Evolutionary conservation across 92 coral and sea anemone species (phyloP).

Genomic region (Parazoanthus atlanticus): DNA sequence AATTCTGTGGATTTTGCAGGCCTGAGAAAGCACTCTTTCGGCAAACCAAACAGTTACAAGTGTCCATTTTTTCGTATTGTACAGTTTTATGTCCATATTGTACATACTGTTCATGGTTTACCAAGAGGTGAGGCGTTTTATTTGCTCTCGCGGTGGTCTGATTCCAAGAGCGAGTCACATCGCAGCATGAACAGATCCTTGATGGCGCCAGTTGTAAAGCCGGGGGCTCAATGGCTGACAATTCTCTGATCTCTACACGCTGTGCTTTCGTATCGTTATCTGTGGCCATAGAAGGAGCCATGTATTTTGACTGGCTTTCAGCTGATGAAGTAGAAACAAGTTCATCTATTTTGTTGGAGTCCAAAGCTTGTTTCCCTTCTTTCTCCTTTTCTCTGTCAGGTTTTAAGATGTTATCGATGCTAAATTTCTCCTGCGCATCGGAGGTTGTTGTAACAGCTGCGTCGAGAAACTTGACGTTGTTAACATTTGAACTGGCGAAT

Average conservation of each 20-base stretch:
- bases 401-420: slow-evolving; percentile 44
- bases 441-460: not conserved
- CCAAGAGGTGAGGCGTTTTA: not conserved
- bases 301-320: not conserved
- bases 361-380: not conserved
- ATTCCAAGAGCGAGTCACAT: not conserved
- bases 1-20: slow-evolving; percentile 26
- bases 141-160: not conserved
- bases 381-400: not conserved
- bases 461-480: not conserved
- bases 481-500: not conserved
- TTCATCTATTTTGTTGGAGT: not conserved
- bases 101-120: not conserved
- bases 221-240: not conserved
- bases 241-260: slow-evolving; percentile 22
- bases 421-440: slow-evolving; percentile 8
- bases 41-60: slow-evolving; percentile 33
- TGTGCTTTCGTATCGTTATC: slow-evolving; percentile 3
- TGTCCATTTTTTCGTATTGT: not conserved
- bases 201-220: slow-evolving; percentile 10
- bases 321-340: not conserved
- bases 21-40: slow-evolving; percentile 35
- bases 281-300: not conserved
- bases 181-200: slow-evolving; percentile 38
- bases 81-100: slow-evolving; percentile 6